phyloP scores from a whole-genome alignment of 2,113 vertebrate genomes.

The Xyrauchen texanus region DNA sequence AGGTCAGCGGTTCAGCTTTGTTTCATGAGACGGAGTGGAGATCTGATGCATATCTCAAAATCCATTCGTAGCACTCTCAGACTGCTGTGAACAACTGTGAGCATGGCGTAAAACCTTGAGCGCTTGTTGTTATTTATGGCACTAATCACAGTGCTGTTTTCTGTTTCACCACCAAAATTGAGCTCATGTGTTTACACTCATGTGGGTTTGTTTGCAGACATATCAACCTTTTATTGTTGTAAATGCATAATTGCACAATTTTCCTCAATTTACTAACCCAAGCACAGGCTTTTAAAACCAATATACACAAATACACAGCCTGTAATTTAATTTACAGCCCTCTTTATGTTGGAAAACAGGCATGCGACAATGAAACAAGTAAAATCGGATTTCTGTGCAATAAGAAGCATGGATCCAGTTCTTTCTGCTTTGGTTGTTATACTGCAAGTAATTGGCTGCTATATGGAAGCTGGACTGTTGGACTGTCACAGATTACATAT shows the following conservation, averaged over 20 bases:
- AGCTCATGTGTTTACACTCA: constrained; percentile 5
- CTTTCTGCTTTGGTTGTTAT: too few relatives aligned
- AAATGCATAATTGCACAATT: constrained; percentile 9
- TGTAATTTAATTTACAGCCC: neutral
- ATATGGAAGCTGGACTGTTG: too few relatives aligned
- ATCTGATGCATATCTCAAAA: constrained; percentile 31
- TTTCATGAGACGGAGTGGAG: neutral
- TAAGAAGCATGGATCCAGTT: too few relatives aligned
- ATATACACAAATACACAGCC: neutral
- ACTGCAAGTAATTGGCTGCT: too few relatives aligned
- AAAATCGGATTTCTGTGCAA: too few relatives aligned
- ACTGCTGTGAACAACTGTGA: neutral
- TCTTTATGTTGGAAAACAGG: neutral
- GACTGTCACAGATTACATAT: too few relatives aligned
- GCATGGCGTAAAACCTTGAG: too few relatives aligned
- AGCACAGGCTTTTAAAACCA: neutral
- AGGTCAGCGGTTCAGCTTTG: constrained; percentile 9
- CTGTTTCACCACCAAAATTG: neutral
- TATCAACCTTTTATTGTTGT: neutral
- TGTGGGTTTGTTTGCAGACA: constrained; percentile 4
- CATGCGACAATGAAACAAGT: too few relatives aligned
- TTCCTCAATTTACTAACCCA: neutral
- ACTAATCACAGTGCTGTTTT: too few relatives aligned
- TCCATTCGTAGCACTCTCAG: constrained; percentile 7
- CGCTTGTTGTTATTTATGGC: too few relatives aligned